A percentile compares a stretch with the other conserved stretches of the same genome.
phyloP scores from a whole-genome alignment of 1,140 invertebrate species.

The Orussus abietinus region DNA sequence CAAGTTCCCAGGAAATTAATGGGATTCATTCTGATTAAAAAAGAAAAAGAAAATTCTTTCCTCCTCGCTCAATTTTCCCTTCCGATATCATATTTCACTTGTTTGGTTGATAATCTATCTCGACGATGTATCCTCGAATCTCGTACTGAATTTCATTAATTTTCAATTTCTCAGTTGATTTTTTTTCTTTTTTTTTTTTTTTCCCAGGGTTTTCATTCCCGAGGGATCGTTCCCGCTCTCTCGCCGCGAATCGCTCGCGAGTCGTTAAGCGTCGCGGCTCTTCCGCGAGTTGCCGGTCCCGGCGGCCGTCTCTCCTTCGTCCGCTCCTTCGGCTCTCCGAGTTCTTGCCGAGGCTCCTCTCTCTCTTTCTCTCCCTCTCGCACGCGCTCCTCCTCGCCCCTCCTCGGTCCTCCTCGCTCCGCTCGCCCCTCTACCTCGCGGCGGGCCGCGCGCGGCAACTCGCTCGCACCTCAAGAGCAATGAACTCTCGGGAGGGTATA shows the following conservation, averaged over 20 bases:
- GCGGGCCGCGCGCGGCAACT: constrained; percentile 11
- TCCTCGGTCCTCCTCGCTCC: constrained; percentile 12
- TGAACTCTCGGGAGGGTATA: constrained; percentile 49
- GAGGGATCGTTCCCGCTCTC: too few relatives aligned
- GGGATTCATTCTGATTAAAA: too few relatives aligned
- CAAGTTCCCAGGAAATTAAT: too few relatives aligned
- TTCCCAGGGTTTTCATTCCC: not conserved
- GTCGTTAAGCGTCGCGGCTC: constrained; percentile 33
- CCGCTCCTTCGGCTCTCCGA: constrained; percentile 13
- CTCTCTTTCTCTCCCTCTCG: constrained; percentile 15
- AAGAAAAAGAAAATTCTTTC: too few relatives aligned
- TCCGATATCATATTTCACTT: too few relatives aligned
- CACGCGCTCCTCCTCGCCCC: constrained; percentile 14
- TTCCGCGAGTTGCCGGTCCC: constrained; percentile 10
- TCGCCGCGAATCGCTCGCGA: constrained; percentile 34
- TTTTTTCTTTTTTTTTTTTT: too few relatives aligned
- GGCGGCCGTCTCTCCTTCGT: constrained; percentile 13
- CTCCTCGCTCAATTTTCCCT: too few relatives aligned
- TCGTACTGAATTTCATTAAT: too few relatives aligned
- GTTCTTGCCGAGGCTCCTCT: constrained; percentile 5
- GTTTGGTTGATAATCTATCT: too few relatives aligned
- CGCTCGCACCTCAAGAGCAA: constrained; percentile 44
- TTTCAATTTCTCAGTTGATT: too few relatives aligned
- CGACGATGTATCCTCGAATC: too few relatives aligned
- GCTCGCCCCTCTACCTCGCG: constrained; percentile 12